phyloP scores from a whole-genome alignment of 2,797 vertebrate species.

The Phoebastria nigripes region DNA sequence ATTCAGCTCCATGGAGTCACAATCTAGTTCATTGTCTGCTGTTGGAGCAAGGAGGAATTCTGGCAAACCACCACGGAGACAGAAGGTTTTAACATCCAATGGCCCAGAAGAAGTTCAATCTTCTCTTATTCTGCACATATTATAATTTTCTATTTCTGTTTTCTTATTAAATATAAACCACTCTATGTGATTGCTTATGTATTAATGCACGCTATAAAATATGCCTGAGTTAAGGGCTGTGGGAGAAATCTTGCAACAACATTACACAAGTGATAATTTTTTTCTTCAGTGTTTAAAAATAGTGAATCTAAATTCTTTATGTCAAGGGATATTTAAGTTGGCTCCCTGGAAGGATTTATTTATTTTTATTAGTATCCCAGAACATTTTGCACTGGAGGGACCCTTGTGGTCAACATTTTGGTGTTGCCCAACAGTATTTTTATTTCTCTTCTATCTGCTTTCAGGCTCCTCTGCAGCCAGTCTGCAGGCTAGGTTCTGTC shows the following conservation, averaged over 20 bases:
- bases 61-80: neutral
- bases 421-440: neutral
- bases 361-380: conserved; percentile 31
- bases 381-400: conserved; percentile 12
- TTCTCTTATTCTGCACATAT: neutral
- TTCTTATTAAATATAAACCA: neutral
- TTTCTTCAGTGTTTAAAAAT: conserved; percentile 44
- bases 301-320: conserved; percentile 43
- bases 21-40: conserved; percentile 16
- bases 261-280: neutral
- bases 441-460: neutral
- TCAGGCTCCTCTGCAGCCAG: neutral
- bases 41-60: neutral
- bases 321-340: conserved; percentile 40
- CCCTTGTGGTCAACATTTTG: neutral
- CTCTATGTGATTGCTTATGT: neutral
- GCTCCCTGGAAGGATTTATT: conserved; percentile 11
- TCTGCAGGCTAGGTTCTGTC: neutral
- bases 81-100: neutral
- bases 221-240: neutral
- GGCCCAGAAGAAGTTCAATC: neutral
- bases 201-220: neutral
- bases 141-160: neutral
- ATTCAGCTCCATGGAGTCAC: conserved; percentile 21
- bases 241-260: conserved; percentile 46